Evolutionary conservation across 2,888 invertebrate species (phyloP), one percentile per base, ranked within the genome.

Genomic region (Drosophila diplacantha): DNA sequence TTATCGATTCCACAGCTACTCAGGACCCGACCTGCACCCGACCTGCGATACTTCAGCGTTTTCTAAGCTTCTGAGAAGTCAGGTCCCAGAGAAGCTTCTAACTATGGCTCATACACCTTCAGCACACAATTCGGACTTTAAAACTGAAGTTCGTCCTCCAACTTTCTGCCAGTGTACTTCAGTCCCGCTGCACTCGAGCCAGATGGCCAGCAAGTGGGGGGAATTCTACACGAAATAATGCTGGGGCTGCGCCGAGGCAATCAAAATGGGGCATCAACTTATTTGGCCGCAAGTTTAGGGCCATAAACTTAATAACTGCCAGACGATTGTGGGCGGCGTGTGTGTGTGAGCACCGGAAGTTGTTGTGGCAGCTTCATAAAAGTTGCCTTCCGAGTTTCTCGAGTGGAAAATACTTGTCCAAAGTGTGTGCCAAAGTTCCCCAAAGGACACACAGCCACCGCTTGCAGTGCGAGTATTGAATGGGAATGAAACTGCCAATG

Each of bases 251-350:
- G 18, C 5, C 12, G 26, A 35, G 52, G 58, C 58, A 57, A 59
- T 58, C 58, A 59, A 59, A 56, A 58, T 24, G 57, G 43, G 43
- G 58, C 44, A 55, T 56, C 56, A 58, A 58, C 41, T 54, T 74
- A 69, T 69, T 74, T 70, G 69, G 62, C 71, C 69, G 53, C 69
- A 72, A 76, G 70, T 73, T 73, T 75, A 75, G 71, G 77, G 74
- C 50, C 64, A 64, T 68, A 74, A 81, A 79, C 77, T 79, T 65
- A 79, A 73, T 71, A 82, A 73, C 74, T 70, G 67, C 39, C 69
- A 65, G 70, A 52, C 60, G 63, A 31, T 11, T 29, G 18, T 8
- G 22, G 6, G 34, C 20, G 39, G 12, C 7, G 24, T 8, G 38
- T 39, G 14, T 39, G 24, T 18, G 18, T 6, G 24, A 26, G n/a